A percentile compares a stretch with the other conserved stretches of the same genome.
Conservation (phyloP, 2,113 vertebrate genomes). For the Rousettus leschenaultii region DNA sequence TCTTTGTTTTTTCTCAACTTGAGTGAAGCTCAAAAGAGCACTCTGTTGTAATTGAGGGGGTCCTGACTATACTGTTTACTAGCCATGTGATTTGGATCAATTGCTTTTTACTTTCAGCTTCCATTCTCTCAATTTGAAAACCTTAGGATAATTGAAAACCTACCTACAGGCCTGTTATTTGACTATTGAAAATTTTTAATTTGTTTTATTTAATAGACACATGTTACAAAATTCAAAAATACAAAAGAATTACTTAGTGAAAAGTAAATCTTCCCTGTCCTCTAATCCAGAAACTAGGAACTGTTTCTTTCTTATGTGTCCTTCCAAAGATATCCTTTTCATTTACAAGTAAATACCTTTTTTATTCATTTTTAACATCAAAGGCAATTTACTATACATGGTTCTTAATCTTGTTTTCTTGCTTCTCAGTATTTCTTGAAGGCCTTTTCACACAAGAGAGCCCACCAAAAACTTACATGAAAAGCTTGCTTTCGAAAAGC, state of each 20-base stretch:
- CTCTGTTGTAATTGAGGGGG: rapidly evolving
- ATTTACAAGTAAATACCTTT: background rate
- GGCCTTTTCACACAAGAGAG: background rate
- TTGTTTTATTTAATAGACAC: background rate
- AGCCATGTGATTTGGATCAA: background rate
- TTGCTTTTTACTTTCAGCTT: background rate
- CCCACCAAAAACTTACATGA: background rate
- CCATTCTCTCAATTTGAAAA: background rate
- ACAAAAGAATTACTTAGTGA: background rate
- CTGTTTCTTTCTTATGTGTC: background rate
- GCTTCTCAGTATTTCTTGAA: background rate
- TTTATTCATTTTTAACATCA: background rate
- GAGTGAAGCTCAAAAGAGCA: too few species aligned
- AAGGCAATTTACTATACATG: background rate
- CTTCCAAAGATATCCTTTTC: background rate
- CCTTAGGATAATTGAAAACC: background rate
- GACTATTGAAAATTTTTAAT: background rate
- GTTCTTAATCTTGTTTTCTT: background rate
- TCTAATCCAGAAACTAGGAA: background rate
- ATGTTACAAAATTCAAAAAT: background rate
- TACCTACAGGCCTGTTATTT: background rate
- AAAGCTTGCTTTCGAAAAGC: background rate
- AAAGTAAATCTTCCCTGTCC: background rate
- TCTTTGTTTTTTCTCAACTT: too few species aligned
- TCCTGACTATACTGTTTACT: background rate